Evolutionary conservation across 2,113 vertebrate species (phyloP), one percentile per base, ranked within the genome.

Genomic region (Mesembrinibis cayennensis): DNA sequence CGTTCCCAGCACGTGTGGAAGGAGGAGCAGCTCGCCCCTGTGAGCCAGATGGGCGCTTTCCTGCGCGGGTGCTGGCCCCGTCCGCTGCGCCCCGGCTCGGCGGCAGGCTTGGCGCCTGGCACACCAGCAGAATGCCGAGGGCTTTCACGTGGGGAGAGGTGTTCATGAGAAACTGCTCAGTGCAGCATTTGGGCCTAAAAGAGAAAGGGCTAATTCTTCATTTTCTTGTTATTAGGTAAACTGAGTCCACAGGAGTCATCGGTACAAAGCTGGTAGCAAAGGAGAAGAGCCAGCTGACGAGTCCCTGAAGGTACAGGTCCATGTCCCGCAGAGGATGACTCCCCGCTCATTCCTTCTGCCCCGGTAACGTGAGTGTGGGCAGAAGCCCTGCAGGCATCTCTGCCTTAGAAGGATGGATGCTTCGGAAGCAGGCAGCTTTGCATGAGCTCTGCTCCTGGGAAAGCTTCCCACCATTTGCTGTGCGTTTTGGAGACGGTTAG

Each of bases 1-100:
- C 2, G 4, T 8, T 4, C 0, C 59, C 73, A 6, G 25, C 55
- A 1, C 0, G 0, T 0, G 0, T 0, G 52, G 32, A 4, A 2
- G 45, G 22, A 40, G 81, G 13, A 65, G 32, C 23, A 8, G 36
- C 63, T 61, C 3, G 1, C 7, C 25, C 49, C 73, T 1, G 8
- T 2, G 34, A 52, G 20, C 30, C 25, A 4, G 74, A 5, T 3
- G 19, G 47, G 40, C 0, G 7, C n/a, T 16, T 2, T 18, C 10
- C 7, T 10, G 7, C 2, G 9, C 0, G 21, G 78, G 1, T 15
- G 49, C n/a, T 4, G 42, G 10, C 25, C 63, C 69, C 4, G 3
- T 5, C 45, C 2, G 4, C 58, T 10, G 25, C 38, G 3, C 2
- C 42, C 29, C 2, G 1, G 25, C n/a, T 10, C 3, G 1, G 52